These are phyloP conservation scores for Prionailurus bengalensis DNA, from an alignment of 2,113 vertebrate genomes.

Conservation along the genomic window DNA sequence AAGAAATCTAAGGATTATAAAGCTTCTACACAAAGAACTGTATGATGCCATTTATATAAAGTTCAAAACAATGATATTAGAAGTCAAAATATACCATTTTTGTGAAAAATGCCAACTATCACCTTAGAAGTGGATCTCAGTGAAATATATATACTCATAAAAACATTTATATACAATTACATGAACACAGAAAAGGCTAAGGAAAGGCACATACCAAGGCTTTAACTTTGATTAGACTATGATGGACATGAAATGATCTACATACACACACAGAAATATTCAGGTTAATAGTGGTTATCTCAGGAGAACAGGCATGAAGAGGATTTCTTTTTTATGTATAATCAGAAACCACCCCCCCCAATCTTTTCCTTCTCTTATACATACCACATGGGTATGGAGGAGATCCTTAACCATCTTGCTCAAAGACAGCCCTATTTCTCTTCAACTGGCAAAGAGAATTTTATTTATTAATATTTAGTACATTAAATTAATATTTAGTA, in stretches of 20 bases:
- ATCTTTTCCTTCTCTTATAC: neutral
- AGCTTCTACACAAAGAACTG: neutral
- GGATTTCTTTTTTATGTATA: neutral
- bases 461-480: neutral
- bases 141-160: neutral
- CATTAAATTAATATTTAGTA: neutral
- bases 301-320: neutral
- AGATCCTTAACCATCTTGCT: neutral
- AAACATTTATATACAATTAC: neutral
- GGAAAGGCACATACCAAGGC: neutral
- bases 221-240: neutral
- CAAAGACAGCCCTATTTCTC: neutral
- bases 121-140: neutral
- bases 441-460: neutral
- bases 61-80: neutral
- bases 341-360: neutral
- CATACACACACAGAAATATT: neutral
- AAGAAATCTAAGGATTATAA: slow-evolving; percentile 43
- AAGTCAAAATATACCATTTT: slow-evolving; percentile 14
- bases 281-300: neutral
- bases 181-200: neutral
- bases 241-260: neutral
- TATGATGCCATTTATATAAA: neutral
- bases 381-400: neutral
- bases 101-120: neutral